A percentile compares a stretch with the other conserved stretches of the same genome.
Evolutionary conservation across 2,888 invertebrate species (phyloP).

Genomic region (Tipula vernalis): DNA sequence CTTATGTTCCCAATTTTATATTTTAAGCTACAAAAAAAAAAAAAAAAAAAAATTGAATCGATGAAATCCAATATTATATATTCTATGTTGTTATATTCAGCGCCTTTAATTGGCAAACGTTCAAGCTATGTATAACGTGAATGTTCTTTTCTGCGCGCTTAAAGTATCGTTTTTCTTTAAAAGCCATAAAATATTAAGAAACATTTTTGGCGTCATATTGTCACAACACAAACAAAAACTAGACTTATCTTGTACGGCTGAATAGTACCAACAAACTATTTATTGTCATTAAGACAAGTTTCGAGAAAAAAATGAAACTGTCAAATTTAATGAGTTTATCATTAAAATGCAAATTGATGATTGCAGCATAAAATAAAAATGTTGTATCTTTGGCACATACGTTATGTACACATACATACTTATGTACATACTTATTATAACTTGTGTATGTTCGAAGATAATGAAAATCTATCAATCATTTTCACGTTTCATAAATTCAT

Average conservation of each 20-base stretch:
- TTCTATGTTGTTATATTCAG: background rate
- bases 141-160: background rate
- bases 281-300: background rate
- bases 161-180: background rate
- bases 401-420: background rate
- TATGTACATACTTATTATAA: background rate
- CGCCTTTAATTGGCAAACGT: background rate
- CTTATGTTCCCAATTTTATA: background rate
- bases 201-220: background rate
- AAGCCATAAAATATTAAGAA: background rate
- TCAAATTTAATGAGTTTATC: background rate
- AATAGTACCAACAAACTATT: background rate
- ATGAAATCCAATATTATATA: background rate
- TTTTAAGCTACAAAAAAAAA: too few species aligned
- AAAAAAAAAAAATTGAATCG: background rate
- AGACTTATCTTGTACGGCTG: background rate
- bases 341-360: background rate
- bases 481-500: background rate
- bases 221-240: background rate
- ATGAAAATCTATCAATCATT: background rate
- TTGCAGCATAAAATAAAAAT: background rate
- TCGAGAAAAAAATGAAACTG: background rate
- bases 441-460: background rate
- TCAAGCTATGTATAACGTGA: background rate
- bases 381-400: background rate